Evolutionary conservation across 2,888 invertebrate genomes (phyloP), one percentile per base, ranked within the genome.

Genomic region (Phaedon cochleariae): DNA sequence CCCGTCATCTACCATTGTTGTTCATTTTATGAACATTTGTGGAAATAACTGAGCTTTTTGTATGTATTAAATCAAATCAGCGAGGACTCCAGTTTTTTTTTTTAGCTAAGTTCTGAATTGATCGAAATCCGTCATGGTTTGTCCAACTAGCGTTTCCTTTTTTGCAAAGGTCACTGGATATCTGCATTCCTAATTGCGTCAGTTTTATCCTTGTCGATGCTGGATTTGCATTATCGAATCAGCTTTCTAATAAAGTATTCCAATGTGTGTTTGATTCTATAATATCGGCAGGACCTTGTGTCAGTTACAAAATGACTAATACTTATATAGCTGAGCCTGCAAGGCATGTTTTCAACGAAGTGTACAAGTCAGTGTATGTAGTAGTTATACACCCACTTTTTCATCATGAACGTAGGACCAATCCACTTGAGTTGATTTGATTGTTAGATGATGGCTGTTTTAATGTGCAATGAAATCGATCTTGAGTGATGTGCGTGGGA

Each of bases 261-360:
- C 26, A 29, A 29, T 45, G 57, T 45, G 41, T 45, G 18, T 55
- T 26, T 22, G 26, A 45, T 57, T 45, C 57, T 45, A 15, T 15
- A 21, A 57, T 45, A 29, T 26, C 45, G 51, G 37, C 31, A 57
- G 7, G 62, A 62, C 62, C 62, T 63, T 63, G 62, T 63, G 37
- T 58, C 21, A 55, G 49, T 62, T 62, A 29, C 41, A 22, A 31
- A 57, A 62, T 62, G 62, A 55, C 37, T 62, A 51, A 62, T 57
- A 15, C 48, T 21, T 15, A 17, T 21, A 4, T 41, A 15, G 1
- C n/a, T 2, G 15, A 41, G 12, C 41, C 29, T 26, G 45, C 57
- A 26, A 57, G 15, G 45, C 45, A 45, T 57, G 57, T 41, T 57
- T 57, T 45, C 37, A 45, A 45, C 57, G 26, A 57, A 41, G n/a